Evolutionary conservation across 2,113 vertebrate genomes (phyloP).

Genomic region (Zeus faber): DNA sequence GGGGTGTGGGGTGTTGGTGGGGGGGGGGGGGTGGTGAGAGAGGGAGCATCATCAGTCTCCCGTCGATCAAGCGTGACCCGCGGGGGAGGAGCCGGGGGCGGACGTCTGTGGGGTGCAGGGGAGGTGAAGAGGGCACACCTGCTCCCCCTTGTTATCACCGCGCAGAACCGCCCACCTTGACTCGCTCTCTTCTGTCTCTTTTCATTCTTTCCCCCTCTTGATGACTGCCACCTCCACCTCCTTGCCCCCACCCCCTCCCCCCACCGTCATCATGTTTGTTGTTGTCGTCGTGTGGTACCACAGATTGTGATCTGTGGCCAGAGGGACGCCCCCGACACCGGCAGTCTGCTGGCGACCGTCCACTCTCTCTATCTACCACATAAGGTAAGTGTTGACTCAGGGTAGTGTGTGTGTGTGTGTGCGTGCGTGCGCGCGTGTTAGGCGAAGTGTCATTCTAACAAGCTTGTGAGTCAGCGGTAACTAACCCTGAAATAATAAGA

Average conservation of each 20-base stretch:
- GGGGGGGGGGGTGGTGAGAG: neutral
- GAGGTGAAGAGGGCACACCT: slow-evolving; percentile 47
- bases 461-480: neutral
- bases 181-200: slow-evolving; percentile 21
- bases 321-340: slow-evolving; percentile 82
- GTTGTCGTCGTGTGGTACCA: neutral
- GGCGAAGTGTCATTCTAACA: neutral
- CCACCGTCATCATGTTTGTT: neutral
- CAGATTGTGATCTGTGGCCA: slow-evolving; percentile 88
- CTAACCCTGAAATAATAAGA: slow-evolving; percentile 3
- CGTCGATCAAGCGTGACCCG: slow-evolving; percentile 29
- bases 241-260: neutral
- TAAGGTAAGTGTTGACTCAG: slow-evolving; percentile 74
- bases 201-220: slow-evolving; percentile 18
- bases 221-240: neutral
- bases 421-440: neutral
- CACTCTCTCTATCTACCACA: slow-evolving; percentile 82
- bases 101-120: slow-evolving; percentile 43
- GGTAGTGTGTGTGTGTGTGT: slow-evolving; percentile 1
- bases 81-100: slow-evolving; percentile 13
- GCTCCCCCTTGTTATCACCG: slow-evolving; percentile 50
- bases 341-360: slow-evolving; percentile 76
- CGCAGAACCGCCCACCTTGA: slow-evolving; percentile 37
- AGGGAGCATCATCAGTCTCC: slow-evolving; percentile 13
- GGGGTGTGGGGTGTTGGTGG: neutral